Evolutionary conservation across 2,113 vertebrate genomes (phyloP).

Genomic region (Noturus placidus): DNA sequence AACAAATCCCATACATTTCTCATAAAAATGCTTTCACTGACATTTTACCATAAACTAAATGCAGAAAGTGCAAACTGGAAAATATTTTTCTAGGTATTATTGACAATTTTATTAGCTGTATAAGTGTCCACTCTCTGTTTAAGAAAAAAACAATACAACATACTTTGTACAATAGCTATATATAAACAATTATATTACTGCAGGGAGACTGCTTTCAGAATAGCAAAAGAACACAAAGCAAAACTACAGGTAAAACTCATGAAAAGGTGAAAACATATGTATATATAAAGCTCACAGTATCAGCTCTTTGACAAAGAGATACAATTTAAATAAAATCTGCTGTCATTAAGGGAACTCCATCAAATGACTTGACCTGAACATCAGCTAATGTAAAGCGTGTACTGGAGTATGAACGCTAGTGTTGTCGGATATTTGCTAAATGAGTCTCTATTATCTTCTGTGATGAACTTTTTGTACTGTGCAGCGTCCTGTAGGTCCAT

Average conservation of each 20-base stretch:
- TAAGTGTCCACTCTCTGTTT: neutral
- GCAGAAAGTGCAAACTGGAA: conserved; percentile 16
- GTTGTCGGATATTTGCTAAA: neutral
- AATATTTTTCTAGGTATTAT: conserved; percentile 13
- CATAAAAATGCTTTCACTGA: conserved; percentile 6
- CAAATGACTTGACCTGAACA: neutral
- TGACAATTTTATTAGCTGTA: conserved; percentile 9
- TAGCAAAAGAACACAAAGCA: neutral
- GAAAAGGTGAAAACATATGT: neutral
- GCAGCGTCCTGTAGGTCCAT: neutral
- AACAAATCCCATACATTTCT: neutral
- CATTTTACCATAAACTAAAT: neutral
- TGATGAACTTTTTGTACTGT: neutral
- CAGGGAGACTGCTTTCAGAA: conserved; percentile 22
- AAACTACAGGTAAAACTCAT: conserved; percentile 17
- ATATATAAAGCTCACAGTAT: conserved; percentile 18
- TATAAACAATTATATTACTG: conserved; percentile 19
- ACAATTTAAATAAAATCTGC: neutral
- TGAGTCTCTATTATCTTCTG: neutral
- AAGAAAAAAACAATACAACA: neutral
- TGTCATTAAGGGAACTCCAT: neutral
- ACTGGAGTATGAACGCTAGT: neutral
- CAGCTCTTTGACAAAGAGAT: conserved; percentile 2
- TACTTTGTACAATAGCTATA: conserved; percentile 39
- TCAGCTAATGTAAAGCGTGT: neutral